A percentile compares a stretch with the other conserved stretches of the same genome.
Conservation (phyloP, 2,113 vertebrate species). For the Amphilophus citrinellus region DNA sequence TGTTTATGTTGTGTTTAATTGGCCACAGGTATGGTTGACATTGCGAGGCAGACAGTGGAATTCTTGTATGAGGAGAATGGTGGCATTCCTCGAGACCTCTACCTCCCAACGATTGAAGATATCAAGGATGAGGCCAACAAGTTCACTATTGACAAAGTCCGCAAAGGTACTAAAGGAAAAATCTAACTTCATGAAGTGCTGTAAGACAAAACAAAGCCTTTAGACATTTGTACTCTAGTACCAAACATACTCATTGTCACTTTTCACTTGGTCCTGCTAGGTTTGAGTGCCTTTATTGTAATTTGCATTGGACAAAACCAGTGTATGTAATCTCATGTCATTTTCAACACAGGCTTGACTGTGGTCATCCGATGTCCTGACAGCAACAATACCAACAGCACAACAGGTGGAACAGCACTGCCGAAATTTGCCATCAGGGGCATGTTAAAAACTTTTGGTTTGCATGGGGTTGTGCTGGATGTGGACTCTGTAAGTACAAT, state of each 20-base stretch:
- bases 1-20: slow-evolving; percentile 14
- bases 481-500: slow-evolving; percentile 90
- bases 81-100: slow-evolving; percentile 96
- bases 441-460: slow-evolving; percentile 97
- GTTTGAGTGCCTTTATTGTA: neutral
- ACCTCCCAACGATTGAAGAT: slow-evolving; percentile 98
- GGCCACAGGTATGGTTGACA: slow-evolving; percentile 88
- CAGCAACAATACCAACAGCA: slow-evolving; percentile 93
- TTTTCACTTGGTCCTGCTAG: neutral
- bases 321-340: neutral
- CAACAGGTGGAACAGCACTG: slow-evolving; percentile 90
- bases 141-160: slow-evolving; percentile 99
- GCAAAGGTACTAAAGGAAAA: slow-evolving; percentile 87
- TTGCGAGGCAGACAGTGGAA: slow-evolving; percentile 96
- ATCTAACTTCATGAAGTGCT: neutral
- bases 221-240: neutral
- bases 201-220: neutral
- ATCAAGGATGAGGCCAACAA: slow-evolving; percentile 99
- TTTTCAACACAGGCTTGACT: slow-evolving; percentile 85
- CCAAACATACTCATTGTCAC: neutral
- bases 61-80: slow-evolving; percentile 99
- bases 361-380: slow-evolving; percentile 96
- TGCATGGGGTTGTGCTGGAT: slow-evolving; percentile 95
- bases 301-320: neutral
- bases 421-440: slow-evolving; percentile 97